These are phyloP conservation scores for Neosalanx taihuensis DNA, from an alignment of 2,797 vertebrate species.

Conservation along the genomic window DNA sequence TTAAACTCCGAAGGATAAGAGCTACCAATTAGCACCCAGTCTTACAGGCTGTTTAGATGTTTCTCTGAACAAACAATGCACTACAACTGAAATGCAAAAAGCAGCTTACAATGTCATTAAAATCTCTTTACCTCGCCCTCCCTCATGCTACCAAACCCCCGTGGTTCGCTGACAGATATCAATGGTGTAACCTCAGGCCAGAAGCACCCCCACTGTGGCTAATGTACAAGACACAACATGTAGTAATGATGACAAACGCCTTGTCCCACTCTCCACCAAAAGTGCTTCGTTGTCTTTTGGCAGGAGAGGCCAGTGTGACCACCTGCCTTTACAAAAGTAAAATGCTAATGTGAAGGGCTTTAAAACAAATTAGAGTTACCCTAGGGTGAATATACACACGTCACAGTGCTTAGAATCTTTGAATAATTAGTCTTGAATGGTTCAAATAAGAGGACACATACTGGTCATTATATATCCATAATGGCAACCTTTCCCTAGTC, in stretches of 20 bases:
- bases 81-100: constrained; percentile 34
- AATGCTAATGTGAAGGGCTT: constrained; percentile 6
- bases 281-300: background rate
- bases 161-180: constrained; percentile 61
- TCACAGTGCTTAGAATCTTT: constrained; percentile 4
- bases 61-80: constrained; percentile 26
- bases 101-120: constrained; percentile 64
- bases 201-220: constrained; percentile 40
- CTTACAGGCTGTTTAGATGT: constrained; percentile 24
- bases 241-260: constrained; percentile 10
- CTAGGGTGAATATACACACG: constrained; percentile 10
- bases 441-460: constrained; percentile 3
- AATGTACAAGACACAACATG: constrained; percentile 34
- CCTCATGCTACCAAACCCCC: constrained; percentile 28
- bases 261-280: constrained; percentile 2
- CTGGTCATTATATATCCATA: constrained; percentile 1
- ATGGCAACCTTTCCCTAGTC: background rate
- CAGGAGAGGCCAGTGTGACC: constrained; percentile 1
- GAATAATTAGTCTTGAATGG: constrained; percentile 24
- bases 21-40: constrained; percentile 9
- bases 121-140: constrained; percentile 61
- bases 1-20: background rate
- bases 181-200: constrained; percentile 56
- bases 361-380: constrained; percentile 8
- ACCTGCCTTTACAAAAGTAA: constrained; percentile 12